Evolutionary conservation across 2,113 vertebrate species (phyloP), one percentile per base, ranked within the genome.

Genomic region (Poeciliopsis turrubarensis): DNA sequence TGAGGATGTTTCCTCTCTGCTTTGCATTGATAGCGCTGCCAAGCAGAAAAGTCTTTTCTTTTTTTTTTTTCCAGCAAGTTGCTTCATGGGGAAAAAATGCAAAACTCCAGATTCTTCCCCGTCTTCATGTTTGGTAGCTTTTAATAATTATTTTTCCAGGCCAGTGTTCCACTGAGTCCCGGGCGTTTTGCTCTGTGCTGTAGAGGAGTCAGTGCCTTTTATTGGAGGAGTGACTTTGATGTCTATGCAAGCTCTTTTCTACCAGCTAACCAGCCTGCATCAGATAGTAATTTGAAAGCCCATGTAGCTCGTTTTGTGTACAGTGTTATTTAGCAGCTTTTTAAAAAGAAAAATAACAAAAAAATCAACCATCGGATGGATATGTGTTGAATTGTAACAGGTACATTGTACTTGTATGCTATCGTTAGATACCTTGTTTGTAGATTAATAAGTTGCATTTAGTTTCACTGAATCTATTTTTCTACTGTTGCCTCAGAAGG

Each of bases 381-480:
- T 86, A 83, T 85, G 87, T 93, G 85, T 89, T 90, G 77, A 87
- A 87, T 82, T 87, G 10, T 87, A 86, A 85, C 88, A 90, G 86
- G 89, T 91, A 87, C 84, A 62, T 80, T 86, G 90, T 92, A 89
- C 91, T 93, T 92, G 90, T 89, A 79, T 78, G 85, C 79, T 87
- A 90, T 91, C 81, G 82, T n/a, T 90, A 88, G 84, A 87, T 87
- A 92, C 86, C 70, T 84, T 87, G 87, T 93, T 93, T 94, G 90
- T 93, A 93, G 93, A 94, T 86, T 83, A 79, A 89, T 86, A 89
- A 84, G 88, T 94, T 94, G 86, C 91, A 94, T 92, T 92, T 94
- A 94, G 92, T 93, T 94, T 94, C 91, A 93, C 92, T 91, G 88
- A 94, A 92, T 94, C 91, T 95, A 94, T 95, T 95, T 95, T 95